Evolutionary conservation across 2,888 invertebrate species (phyloP).

Genomic region (Brachypalpus laphriformis): DNA sequence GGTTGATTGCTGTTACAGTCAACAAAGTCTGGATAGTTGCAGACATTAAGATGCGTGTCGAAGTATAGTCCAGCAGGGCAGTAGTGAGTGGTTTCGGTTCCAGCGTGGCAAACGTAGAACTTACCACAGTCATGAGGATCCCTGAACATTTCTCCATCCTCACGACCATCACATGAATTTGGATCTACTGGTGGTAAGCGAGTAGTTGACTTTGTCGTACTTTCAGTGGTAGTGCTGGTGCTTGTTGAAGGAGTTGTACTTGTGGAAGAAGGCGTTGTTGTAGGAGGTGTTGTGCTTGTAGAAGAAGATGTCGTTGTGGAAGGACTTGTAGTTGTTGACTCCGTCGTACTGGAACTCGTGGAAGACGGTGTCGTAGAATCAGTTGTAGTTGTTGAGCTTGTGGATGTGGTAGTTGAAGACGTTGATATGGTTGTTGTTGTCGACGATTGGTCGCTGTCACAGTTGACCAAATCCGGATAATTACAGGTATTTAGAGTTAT

Average conservation of each 20-base stretch:
- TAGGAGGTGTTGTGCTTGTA: neutral
- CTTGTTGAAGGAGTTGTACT: neutral
- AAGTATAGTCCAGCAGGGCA: constrained; percentile 9
- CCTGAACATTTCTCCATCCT: neutral
- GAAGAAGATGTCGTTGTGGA: neutral
- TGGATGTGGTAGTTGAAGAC: neutral
- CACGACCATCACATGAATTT: neutral
- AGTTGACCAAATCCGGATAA: neutral
- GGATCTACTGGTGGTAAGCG: neutral
- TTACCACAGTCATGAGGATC: constrained; percentile 3
- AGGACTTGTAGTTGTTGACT: neutral
- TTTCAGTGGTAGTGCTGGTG: neutral
- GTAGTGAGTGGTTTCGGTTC: neutral
- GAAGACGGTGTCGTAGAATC: neutral
- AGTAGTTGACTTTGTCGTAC: neutral
- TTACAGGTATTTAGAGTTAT: neutral
- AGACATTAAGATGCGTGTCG: neutral
- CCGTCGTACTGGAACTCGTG: neutral
- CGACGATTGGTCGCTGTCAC: neutral
- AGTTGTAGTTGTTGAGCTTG: neutral
- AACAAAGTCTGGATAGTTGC: neutral
- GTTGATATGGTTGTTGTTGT: neutral
- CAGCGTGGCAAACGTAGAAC: neutral
- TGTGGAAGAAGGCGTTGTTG: neutral
- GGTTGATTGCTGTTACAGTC: neutral